These are phyloP conservation scores for Drymodes brunneopygia DNA, from an alignment of 2,113 vertebrate genomes.

Conservation along the genomic window DNA sequence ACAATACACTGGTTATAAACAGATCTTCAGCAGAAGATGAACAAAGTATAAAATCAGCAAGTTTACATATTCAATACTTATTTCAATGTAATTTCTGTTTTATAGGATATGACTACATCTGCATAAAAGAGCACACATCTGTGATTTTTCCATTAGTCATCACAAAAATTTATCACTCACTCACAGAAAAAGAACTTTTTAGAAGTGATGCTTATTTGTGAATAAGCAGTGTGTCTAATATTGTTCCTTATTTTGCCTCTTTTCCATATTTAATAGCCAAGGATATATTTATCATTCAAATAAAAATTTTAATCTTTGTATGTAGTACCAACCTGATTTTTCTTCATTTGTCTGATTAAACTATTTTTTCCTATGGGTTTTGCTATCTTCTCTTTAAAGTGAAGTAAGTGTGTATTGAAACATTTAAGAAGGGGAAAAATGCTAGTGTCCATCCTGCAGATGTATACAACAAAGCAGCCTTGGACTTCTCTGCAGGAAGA, in stretches of 20 bases:
- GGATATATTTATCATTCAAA: neutral
- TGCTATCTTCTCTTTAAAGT: neutral
- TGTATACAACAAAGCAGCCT: neutral
- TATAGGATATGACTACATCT: neutral
- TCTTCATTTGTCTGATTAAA: neutral
- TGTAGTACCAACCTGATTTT: neutral
- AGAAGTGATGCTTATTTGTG: neutral
- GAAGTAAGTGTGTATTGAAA: neutral
- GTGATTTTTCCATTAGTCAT: neutral
- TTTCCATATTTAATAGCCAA: neutral
- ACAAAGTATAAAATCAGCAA: neutral
- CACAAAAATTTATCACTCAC: neutral
- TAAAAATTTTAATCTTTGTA: neutral
- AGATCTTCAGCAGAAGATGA: neutral
- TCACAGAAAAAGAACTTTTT: neutral
- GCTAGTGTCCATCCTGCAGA: neutral
- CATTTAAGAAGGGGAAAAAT: neutral
- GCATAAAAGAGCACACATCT: neutral
- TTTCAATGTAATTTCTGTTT: neutral
- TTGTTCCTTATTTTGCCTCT: neutral
- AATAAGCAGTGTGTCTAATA: neutral
- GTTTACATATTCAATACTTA: neutral
- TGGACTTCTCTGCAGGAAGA: neutral
- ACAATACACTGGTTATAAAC: neutral
- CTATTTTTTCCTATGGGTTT: neutral